Conservation (phyloP, 2,113 vertebrate genomes). For the Tetrax tetrax region DNA sequence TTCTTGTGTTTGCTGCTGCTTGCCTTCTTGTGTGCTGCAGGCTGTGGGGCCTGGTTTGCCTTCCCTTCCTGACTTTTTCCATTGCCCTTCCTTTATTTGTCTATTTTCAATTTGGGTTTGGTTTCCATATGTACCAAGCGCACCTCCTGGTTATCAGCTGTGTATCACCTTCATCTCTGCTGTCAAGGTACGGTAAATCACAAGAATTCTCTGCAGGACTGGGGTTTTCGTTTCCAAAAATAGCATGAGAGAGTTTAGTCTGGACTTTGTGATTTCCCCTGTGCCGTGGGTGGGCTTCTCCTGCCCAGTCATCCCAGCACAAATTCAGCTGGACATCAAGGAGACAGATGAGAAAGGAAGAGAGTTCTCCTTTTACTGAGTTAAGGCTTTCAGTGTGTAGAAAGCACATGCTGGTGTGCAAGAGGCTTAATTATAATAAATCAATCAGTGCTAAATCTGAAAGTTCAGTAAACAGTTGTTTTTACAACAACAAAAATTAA, state of each 20-base stretch:
- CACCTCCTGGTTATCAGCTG: background rate
- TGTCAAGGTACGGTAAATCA: background rate
- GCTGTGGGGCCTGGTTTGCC: background rate
- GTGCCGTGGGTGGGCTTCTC: background rate
- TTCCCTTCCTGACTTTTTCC: background rate
- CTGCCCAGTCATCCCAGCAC: background rate
- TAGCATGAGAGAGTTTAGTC: background rate
- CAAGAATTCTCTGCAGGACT: background rate
- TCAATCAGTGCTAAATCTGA: background rate
- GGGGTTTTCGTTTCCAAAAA: background rate
- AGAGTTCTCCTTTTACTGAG: background rate
- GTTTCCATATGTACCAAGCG: background rate
- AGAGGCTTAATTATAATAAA: background rate
- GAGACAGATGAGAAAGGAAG: background rate
- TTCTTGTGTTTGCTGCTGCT: background rate
- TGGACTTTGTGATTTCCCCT: background rate
- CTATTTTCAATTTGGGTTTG: background rate
- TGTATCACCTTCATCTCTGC: background rate
- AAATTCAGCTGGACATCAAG: background rate
- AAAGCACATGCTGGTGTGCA: background rate
- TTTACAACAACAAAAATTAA: background rate
- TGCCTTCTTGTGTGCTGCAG: background rate
- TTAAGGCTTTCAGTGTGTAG: background rate
- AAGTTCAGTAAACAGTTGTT: background rate
- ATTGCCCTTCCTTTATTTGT: background rate